Evolutionary conservation across 2,113 vertebrate species (phyloP), one percentile per base, ranked within the genome.

Genomic region (Sminthopsis crassicaudata): DNA sequence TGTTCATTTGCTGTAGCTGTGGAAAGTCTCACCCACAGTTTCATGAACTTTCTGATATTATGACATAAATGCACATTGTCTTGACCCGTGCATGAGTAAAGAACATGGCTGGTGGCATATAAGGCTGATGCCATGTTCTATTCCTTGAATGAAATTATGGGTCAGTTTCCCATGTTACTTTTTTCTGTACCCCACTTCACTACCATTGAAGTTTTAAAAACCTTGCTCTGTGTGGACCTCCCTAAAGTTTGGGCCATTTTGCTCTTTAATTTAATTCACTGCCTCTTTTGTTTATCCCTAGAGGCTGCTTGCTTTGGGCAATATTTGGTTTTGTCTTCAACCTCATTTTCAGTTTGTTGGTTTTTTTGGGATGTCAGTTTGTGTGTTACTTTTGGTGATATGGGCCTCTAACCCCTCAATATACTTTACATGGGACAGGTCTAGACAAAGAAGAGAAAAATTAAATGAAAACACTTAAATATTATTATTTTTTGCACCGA

Each of bases 1-100:
- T 94, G 46, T 19, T 91, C 46, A 76, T 92, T 95, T 96, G 26
- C 55, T 96, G 53, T 92, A 90, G n/a, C 93, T 50, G 91, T 90
- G 51, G 94, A 93, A 94, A 92, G 91, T 22, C 46, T 93, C 67
- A 27, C n/a, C 26, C 7, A 48, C 89, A 55, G 90, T 95, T 95
- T 89, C 92, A 76, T 93, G 51, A 52, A 50, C 50, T 4, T 25
- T 8, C 14, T 25, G 93, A 89, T 94, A 27, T 57, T 25, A 93
- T 90, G 16, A 91, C 90, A 88, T 8, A 96, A 94, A 93, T 54
- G 5, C 0, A 67, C 91, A 55, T 42, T 60, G 30, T 67, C 60
- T 8, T 19, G 3, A 3, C 27, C 60, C 60, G 5, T 12, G 16
- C 30, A 30, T 67, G 27, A 67, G 30, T 67, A n/a, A 67, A 67